Evolutionary conservation across 2,888 invertebrate species (phyloP).

Genomic region (Volucella inanis): DNA sequence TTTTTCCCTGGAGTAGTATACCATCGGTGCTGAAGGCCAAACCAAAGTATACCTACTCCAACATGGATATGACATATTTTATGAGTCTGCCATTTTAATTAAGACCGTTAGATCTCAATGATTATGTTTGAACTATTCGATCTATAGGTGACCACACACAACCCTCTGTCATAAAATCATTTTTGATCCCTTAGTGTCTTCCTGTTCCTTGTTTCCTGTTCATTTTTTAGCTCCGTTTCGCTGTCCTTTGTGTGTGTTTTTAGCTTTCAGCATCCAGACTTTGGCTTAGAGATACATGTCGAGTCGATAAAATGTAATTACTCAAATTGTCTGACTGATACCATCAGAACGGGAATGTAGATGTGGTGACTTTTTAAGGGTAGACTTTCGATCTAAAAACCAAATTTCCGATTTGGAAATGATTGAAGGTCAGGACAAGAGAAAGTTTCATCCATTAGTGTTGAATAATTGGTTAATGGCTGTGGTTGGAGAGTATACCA

Average conservation of each 20-base stretch:
- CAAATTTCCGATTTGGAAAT: constrained; percentile 49
- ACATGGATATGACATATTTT: constrained; percentile 13
- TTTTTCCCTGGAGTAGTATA: constrained; percentile 39
- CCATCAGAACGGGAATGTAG: neutral
- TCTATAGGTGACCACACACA: constrained; percentile 29
- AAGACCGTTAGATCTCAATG: constrained; percentile 35
- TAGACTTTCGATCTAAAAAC: constrained; percentile 18
- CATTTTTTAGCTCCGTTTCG: neutral
- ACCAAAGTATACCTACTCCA: constrained; percentile 9
- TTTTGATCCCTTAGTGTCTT: constrained; percentile 32
- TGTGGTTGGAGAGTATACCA: constrained; percentile 18
- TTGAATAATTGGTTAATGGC: constrained; percentile 56
- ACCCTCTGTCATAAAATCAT: constrained; percentile 1
- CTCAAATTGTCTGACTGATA: constrained; percentile 66
- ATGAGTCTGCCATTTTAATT: constrained; percentile 63
- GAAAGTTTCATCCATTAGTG: constrained; percentile 61
- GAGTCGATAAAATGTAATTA: constrained; percentile 69
- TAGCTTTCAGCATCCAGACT: constrained; percentile 26
- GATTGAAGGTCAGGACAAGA: constrained; percentile 64
- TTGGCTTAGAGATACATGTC: constrained; percentile 8
- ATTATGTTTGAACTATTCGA: constrained; percentile 50
- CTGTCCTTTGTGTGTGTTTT: constrained; percentile 32
- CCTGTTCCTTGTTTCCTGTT: neutral
- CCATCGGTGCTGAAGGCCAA: constrained; percentile 7
- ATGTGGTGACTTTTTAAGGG: neutral